Evolutionary conservation across 2,797 vertebrate genomes (phyloP).

Genomic region (Pseudochaenichthys georgianus): DNA sequence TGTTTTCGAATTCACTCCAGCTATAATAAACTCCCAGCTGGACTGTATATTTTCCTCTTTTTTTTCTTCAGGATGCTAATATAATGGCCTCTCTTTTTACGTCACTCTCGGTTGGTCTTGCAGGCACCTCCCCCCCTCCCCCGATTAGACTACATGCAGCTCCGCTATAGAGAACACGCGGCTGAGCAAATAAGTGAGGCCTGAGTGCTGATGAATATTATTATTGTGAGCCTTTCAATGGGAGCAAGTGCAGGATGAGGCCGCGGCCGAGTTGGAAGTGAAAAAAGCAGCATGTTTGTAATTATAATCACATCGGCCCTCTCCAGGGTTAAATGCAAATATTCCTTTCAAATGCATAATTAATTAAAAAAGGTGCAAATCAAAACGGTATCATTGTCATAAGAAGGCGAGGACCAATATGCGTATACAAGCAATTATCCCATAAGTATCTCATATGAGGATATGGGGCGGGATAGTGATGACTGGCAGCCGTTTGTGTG

Average conservation of each 20-base stretch:
- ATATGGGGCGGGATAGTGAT: conserved; percentile 40
- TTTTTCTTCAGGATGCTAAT: conserved; percentile 55
- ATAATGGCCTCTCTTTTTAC: conserved; percentile 72
- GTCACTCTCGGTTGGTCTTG: conserved; percentile 54
- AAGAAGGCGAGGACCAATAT: neutral
- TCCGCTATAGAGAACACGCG: conserved; percentile 55
- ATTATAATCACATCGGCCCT: conserved; percentile 45
- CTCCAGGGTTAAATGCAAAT: conserved; percentile 6
- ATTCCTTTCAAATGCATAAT: conserved; percentile 12
- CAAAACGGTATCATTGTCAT: neutral
- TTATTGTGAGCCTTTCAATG: conserved; percentile 45
- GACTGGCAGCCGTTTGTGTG: neutral
- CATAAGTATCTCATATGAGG: neutral
- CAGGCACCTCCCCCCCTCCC: conserved; percentile 28
- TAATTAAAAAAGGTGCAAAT: conserved; percentile 12
- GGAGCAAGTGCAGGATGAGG: conserved; percentile 22
- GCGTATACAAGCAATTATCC: neutral
- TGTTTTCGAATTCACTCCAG: conserved; percentile 13
- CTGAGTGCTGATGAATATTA: conserved; percentile 65
- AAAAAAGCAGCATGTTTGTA: conserved; percentile 32
- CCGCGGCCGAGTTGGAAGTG: conserved; percentile 13
- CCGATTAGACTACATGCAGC: conserved; percentile 34
- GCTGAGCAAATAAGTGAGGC: conserved; percentile 66
- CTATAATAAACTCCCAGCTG: conserved; percentile 37
- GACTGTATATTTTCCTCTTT: neutral